phyloP scores from a whole-genome alignment of 2,113 vertebrate genomes.

The Butorides virescens region DNA sequence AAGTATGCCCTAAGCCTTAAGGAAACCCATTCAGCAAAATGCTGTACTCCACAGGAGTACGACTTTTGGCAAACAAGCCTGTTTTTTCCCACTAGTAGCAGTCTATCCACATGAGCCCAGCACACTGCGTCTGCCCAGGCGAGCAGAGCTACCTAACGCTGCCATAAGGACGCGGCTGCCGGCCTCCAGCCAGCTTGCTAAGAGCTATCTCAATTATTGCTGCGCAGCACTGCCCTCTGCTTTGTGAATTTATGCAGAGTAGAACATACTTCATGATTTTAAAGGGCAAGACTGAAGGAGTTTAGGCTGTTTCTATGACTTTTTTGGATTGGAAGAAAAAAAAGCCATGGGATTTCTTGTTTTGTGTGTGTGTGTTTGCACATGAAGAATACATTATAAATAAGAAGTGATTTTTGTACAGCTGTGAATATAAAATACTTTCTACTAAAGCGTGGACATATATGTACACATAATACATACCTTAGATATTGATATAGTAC shows the following conservation, averaged over 20 bases:
- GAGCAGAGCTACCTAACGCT: not conserved
- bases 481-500: not conserved
- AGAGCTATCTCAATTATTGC: not conserved
- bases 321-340: not conserved
- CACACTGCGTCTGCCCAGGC: not conserved
- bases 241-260: not conserved
- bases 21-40: not conserved
- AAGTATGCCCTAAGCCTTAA: not conserved
- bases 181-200: not conserved
- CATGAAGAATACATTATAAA: not conserved
- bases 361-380: not conserved
- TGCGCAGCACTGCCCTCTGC: constrained; percentile 11
- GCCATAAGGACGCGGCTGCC: accelerated
- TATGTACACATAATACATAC: no score
- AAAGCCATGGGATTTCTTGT: not conserved
- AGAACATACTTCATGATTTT: not conserved
- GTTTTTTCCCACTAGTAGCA: not conserved
- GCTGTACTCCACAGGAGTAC: not conserved
- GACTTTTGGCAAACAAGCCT: not conserved
- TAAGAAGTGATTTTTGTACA: not conserved
- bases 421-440: not conserved
- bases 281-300: not conserved
- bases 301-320: not conserved
- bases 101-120: not conserved
- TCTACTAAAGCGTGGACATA: not conserved